Evolutionary conservation across 2,797 vertebrate genomes (phyloP).

Genomic region (Chelon labrosus): DNA sequence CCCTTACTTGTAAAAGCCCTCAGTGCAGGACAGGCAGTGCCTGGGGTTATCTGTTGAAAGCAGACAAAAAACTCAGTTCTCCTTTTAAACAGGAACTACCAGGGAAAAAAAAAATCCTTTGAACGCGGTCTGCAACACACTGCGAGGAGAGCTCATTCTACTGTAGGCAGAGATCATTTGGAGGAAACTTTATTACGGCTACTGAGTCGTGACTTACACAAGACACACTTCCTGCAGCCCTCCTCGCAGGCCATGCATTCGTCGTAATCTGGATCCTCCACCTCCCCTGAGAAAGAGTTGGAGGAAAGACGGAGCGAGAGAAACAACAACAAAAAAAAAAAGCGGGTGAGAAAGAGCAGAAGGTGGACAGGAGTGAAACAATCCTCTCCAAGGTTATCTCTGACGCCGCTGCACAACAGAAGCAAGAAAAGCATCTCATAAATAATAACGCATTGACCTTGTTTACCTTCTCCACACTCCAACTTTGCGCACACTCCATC

Average conservation of each 20-base stretch:
- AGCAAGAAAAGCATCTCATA: background rate
- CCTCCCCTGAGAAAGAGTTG: conserved; percentile 83
- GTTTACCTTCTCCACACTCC: conserved; percentile 89
- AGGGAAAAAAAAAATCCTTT: conserved; percentile 22
- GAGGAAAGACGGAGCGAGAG: background rate
- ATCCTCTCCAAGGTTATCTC: conserved; percentile 19
- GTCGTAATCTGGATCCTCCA: conserved; percentile 89
- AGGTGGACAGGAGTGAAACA: conserved; percentile 5
- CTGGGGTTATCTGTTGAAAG: conserved; percentile 89
- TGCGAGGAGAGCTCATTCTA: conserved; percentile 19
- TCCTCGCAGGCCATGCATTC: conserved; percentile 91
- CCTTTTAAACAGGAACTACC: conserved; percentile 42
- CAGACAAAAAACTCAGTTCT: conserved; percentile 70
- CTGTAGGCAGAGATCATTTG: conserved; percentile 6
- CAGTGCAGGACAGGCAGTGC: conserved; percentile 88
- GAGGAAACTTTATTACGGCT: conserved; percentile 10
- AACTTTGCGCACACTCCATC: conserved; percentile 85
- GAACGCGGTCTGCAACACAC: conserved; percentile 24
- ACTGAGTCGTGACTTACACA: conserved; percentile 82
- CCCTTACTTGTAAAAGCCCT: conserved; percentile 93
- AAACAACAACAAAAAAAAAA: conserved; percentile 7
- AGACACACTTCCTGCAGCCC: conserved; percentile 90
- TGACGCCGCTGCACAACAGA: conserved; percentile 1
- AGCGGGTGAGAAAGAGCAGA: background rate
- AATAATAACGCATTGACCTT: conserved; percentile 2